These are phyloP conservation scores for Criorhina ranunculi DNA, from an alignment of 2,888 invertebrate genomes.

Conservation along the genomic window DNA sequence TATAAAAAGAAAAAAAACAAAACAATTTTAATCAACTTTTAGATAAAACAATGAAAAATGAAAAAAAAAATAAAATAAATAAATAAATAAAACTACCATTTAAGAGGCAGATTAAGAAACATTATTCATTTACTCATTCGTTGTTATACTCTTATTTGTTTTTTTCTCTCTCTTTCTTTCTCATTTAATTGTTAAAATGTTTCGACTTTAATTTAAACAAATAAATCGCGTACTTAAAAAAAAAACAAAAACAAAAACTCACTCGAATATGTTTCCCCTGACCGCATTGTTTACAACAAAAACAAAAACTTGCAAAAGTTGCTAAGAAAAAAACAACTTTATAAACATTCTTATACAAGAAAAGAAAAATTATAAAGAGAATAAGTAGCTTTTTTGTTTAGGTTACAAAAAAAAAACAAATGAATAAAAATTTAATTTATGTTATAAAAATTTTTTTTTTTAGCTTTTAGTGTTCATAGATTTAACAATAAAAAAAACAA, in stretches of 20 bases:
- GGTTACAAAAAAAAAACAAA: slow-evolving; percentile 51
- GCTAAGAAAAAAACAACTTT: slow-evolving; percentile 65
- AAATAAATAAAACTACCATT: slow-evolving; percentile 65
- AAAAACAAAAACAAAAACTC: slow-evolving; percentile 26
- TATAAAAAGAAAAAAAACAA: slow-evolving; percentile 61
- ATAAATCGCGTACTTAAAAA: slow-evolving; percentile 56
- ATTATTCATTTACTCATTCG: slow-evolving; percentile 46
- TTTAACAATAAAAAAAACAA: slow-evolving; percentile 71
- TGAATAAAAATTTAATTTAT: slow-evolving; percentile 62
- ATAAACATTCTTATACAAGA: slow-evolving; percentile 66
- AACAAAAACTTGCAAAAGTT: slow-evolving; percentile 51
- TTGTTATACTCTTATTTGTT: slow-evolving; percentile 39
- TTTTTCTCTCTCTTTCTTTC: slow-evolving; percentile 13
- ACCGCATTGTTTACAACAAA: slow-evolving; percentile 60
- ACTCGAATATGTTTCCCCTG: slow-evolving; percentile 68
- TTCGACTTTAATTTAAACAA: slow-evolving; percentile 11
- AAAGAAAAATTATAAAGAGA: slow-evolving; percentile 35
- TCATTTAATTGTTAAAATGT: slow-evolving; percentile 56
- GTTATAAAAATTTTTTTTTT: slow-evolving; percentile 71
- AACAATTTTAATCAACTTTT: slow-evolving; percentile 76
- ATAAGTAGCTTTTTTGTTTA: slow-evolving; percentile 71
- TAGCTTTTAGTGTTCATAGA: slow-evolving; percentile 77
- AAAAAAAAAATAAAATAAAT: slow-evolving; percentile 74
- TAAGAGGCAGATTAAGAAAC: slow-evolving; percentile 72
- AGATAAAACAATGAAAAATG: slow-evolving; percentile 75